A percentile compares a stretch with the other conserved stretches of the same genome.
phyloP scores from a whole-genome alignment of 2,797 vertebrate species.

The Ispidina picta region DNA sequence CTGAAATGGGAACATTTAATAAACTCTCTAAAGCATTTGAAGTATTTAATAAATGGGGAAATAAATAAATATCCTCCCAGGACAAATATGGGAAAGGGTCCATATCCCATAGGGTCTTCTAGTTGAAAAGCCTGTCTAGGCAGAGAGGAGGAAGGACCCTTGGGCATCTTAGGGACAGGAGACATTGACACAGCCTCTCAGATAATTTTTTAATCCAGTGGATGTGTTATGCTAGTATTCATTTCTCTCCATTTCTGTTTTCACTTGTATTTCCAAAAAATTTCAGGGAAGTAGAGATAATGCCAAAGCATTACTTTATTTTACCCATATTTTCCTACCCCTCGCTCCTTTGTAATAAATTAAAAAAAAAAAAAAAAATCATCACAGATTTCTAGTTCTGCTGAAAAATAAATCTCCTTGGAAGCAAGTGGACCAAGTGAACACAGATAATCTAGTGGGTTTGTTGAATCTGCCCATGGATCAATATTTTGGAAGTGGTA shows the following conservation, averaged over 20 bases:
- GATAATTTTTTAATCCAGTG: neutral
- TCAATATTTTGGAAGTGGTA: neutral
- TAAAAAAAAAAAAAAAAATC: neutral
- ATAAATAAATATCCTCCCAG: constrained; percentile 27
- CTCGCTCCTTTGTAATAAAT: neutral
- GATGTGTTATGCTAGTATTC: neutral
- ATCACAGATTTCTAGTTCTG: neutral
- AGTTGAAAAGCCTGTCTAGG: neutral
- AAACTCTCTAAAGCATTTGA: constrained; percentile 29
- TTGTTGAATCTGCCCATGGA: neutral
- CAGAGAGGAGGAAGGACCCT: neutral
- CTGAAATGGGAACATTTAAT: constrained; percentile 45
- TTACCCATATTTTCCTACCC: neutral
- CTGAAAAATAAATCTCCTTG: neutral
- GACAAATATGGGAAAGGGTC: constrained; percentile 7
- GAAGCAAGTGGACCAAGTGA: neutral
- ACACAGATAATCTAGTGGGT: neutral
- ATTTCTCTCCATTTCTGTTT: neutral
- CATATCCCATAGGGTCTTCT: neutral
- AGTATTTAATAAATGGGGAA: constrained; percentile 35
- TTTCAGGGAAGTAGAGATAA: neutral
- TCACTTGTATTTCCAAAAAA: neutral
- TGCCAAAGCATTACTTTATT: neutral
- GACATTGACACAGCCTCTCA: neutral
- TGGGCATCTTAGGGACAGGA: neutral